Percentiles rank a stretch among this genome's conserved stretches.
These are phyloP conservation scores for Phalacrocorax aristotelis DNA, from an alignment of 2,113 vertebrate genomes.

Conservation along the genomic window DNA sequence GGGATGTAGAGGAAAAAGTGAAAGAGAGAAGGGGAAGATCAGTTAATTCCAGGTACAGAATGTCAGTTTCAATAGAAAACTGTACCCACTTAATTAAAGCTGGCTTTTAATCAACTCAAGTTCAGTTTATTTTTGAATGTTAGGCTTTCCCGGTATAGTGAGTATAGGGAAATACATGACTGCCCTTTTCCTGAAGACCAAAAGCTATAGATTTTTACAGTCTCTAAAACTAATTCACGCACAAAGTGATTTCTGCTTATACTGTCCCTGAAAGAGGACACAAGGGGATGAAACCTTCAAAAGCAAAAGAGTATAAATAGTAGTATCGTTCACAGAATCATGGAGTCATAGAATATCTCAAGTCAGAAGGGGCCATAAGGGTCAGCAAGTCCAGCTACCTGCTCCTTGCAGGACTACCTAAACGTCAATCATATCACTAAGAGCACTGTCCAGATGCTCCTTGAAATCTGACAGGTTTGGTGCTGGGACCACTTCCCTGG, in stretches of 20 bases:
- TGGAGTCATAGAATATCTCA: neutral
- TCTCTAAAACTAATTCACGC: neutral
- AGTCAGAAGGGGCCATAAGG: neutral
- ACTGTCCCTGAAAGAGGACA: neutral
- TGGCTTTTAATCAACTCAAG: neutral
- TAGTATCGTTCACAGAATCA: neutral
- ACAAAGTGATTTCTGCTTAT: neutral
- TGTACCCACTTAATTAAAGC: neutral
- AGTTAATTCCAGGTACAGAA: neutral
- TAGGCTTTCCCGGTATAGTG: neutral
- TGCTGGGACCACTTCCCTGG: neutral
- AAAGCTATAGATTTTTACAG: neutral
- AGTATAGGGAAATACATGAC: neutral
- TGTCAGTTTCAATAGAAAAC: neutral
- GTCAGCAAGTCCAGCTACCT: neutral
- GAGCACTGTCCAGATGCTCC: fast-evolving
- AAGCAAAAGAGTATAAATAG: neutral
- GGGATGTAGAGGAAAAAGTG: neutral
- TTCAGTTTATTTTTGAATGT: neutral
- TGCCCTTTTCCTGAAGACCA: neutral
- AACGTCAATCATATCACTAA: neutral
- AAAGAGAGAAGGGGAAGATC: neutral
- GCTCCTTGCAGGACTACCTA: neutral
- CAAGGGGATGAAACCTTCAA: neutral
- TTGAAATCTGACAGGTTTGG: neutral